Evolutionary conservation across 2,113 vertebrate species (phyloP), one percentile per base, ranked within the genome.

Genomic region (Phycodurus eques): DNA sequence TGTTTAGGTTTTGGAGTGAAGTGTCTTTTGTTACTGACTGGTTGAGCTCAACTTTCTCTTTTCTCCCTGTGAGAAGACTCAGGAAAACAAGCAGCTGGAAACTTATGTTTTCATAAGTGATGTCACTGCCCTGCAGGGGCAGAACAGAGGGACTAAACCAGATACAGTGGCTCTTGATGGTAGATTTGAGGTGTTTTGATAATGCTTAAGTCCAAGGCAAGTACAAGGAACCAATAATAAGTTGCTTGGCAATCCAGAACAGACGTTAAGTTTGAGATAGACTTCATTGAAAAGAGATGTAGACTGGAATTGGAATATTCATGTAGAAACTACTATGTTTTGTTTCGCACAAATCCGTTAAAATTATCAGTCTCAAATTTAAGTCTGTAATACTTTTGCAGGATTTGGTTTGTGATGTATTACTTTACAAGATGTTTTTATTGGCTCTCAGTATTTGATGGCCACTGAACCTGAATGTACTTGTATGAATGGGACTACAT

Each of bases 61-160:
- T 74, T 81, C 57, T 83, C 76, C 84, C 75, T 72, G 66, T 87
- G 84, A 90, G 88, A 90, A 85, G 83, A 72, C 69, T 68, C 68
- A 11, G 51, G 82, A 85, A 90, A 90, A 90, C 85, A 91, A 88
- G 86, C 87, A 85, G 86, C 87, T 80, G 83, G 74, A 83, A 84
- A 87, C 77, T 75, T 65, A 5, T 91, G 90, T 92, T 92, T 90
- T 91, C 80, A 83, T 87, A 87, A 89, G 83, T 82, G 78, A 84
- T 85, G 86, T 84, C 80, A 70, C 73, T 76, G 81, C 84, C 91
- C 85, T 82, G 81, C 77, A 79, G 85, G 75, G 81, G 49, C 70
- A 85, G 82, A 82, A 74, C 47, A 75, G 83, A 70, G 67, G 84
- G 84, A 81, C 83, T 77, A 76, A 82, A 87, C 70, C 71, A 85